Evolutionary conservation across 2,113 vertebrate genomes (phyloP).

Genomic region (Scalopus aquaticus): DNA sequence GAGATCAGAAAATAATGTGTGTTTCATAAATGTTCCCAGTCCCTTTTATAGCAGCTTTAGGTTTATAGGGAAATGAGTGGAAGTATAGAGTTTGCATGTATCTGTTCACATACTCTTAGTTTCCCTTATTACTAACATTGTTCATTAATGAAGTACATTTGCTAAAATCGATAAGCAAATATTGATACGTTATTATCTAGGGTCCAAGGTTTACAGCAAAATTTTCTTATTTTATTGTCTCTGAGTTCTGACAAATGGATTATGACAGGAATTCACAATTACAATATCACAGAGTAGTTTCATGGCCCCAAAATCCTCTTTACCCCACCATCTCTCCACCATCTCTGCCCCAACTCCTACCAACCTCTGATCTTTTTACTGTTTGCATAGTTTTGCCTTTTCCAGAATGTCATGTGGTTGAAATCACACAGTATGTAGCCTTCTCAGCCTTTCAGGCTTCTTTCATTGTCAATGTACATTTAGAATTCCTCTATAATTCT

Average conservation of each 20-base stretch:
- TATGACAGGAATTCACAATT: too few relatives aligned
- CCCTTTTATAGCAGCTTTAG: background rate
- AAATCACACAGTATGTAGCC: too few relatives aligned
- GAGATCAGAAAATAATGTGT: background rate
- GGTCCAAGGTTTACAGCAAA: background rate
- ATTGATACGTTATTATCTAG: background rate
- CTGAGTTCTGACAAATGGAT: background rate
- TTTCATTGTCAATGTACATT: background rate
- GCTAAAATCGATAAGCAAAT: background rate
- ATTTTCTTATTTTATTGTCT: background rate
- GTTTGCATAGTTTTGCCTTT: too few relatives aligned
- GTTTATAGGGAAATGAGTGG: background rate
- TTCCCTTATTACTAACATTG: background rate
- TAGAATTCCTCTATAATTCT: background rate
- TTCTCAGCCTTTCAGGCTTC: background rate
- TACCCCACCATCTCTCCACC: too few relatives aligned
- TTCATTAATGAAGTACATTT: background rate
- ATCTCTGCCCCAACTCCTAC: background rate
- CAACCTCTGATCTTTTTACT: background rate
- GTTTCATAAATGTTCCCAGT: background rate
- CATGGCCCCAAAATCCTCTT: background rate
- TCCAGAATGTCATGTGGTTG: too few relatives aligned
- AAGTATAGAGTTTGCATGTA: background rate
- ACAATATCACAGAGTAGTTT: too few relatives aligned
- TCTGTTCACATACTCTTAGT: too few relatives aligned